Base-by-base conservation (phyloP, 2,113 vertebrate species). In the Malurus alboscapulatus region DNA sequence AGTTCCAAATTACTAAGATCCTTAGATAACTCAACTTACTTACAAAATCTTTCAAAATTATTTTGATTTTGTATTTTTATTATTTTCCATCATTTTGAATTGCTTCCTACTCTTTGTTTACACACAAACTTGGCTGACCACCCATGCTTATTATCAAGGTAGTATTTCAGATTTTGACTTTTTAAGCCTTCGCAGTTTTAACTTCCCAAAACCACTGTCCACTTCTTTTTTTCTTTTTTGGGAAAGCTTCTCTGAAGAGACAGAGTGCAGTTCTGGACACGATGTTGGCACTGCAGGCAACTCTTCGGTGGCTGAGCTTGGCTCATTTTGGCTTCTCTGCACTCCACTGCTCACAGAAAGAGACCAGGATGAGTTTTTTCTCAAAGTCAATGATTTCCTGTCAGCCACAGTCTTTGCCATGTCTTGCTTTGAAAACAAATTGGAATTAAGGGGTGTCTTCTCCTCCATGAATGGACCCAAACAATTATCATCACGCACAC, bases 351-450 rank as follows among this genome's bases (percentile, higher is more conserved):
- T 96, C 93, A 91, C 85, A 74, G 93, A 95, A 96, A 95, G 95
- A 96, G 97, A 96, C 95, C 67, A 90, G 89, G 94, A 97, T 94
- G 97, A 95, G 34, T 81, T 94, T 97, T 95, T 97, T 96, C 97
- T 97, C 97, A 94, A 97, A 98, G 98, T 96, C 97, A 97, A 94
- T 71, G 97, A 97, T 92, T 97, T 97, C 93, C 97, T 97, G 97
- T 97, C 97, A 97, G 97, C 89, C 53, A 54, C 75, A 96, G 90
- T 95, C 97, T 98, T 95, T 93, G 89, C 94, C 90, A 91, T 76
- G 87, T 97, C 96, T 79, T 95, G 76, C 95, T 97, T 95, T 93
- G 96, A 97, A 97, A 97, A 97, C 94, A 97, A 96, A 88, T 88
- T 95, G 51, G 96, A 96, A 97, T 97, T 95, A 83, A 94, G 73